Percentiles rank a stretch among this genome's conserved stretches.
phyloP scores from a whole-genome alignment of 2,888 invertebrate species.

The Heliconius cydno region DNA sequence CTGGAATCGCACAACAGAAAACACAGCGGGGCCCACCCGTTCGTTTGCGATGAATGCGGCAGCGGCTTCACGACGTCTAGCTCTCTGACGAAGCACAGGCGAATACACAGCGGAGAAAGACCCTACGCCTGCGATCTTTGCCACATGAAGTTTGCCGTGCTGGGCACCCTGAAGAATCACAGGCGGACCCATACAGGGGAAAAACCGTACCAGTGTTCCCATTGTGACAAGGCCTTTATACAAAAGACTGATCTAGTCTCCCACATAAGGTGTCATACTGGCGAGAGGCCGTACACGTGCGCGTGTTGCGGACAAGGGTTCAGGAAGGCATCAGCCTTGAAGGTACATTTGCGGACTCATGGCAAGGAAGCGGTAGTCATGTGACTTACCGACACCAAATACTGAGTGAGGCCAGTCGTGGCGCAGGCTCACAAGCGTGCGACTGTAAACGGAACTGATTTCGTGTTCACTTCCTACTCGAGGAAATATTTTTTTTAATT shows the following conservation, averaged over 20 bases:
- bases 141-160: constrained; percentile 81
- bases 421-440: too few species aligned
- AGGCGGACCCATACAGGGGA: constrained; percentile 84
- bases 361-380: constrained; percentile 50
- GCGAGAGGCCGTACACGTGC: constrained; percentile 75
- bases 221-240: constrained; percentile 83
- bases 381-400: background rate
- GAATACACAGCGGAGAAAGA: constrained; percentile 84
- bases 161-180: constrained; percentile 83
- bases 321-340: constrained; percentile 79
- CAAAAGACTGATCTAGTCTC: constrained; percentile 83
- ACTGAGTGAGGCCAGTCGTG: too few species aligned
- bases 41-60: constrained; percentile 81
- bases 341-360: constrained; percentile 78
- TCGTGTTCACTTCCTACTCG: too few species aligned
- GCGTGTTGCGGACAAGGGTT: constrained; percentile 79
- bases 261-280: constrained; percentile 83
- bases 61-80: constrained; percentile 84
- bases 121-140: constrained; percentile 85
- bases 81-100: constrained; percentile 82
- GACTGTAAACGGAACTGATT: too few species aligned
- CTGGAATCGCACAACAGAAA: constrained; percentile 82
- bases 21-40: constrained; percentile 85
- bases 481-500: too few species aligned
- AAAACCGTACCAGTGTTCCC: constrained; percentile 81